Evolutionary conservation across 2,888 invertebrate genomes (phyloP).

Genomic region (Drosophila austrosaltans): DNA sequence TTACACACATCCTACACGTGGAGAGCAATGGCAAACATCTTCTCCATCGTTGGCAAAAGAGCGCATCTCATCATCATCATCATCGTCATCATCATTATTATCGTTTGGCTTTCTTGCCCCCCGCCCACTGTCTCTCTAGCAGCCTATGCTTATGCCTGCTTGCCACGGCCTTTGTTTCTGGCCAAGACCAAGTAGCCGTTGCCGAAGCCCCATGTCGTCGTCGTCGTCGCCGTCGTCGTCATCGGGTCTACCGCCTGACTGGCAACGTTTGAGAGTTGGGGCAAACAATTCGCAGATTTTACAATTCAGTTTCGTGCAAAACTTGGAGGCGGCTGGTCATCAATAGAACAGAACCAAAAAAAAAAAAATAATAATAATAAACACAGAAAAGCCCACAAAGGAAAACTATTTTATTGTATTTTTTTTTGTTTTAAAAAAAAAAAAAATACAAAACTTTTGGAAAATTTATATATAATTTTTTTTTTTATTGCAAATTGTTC

Average conservation of each 20-base stretch:
- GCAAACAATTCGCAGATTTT: slow-evolving; percentile 69
- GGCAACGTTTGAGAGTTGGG: slow-evolving; percentile 37
- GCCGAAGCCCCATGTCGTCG: slow-evolving; percentile 21
- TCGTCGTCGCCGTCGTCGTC: slow-evolving; percentile 24
- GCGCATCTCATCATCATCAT: slow-evolving; percentile 20
- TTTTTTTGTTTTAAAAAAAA: neutral
- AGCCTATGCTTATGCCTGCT: neutral
- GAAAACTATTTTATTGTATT: slow-evolving; percentile 25
- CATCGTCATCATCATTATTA: slow-evolving; percentile 14
- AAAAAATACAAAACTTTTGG: neutral
- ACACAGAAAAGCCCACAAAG: slow-evolving; percentile 28
- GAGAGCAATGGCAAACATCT: slow-evolving; percentile 40
- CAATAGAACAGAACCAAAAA: slow-evolving; percentile 31
- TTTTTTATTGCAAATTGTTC: slow-evolving; percentile 1
- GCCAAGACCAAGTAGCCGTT: slow-evolving; percentile 17
- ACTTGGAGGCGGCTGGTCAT: slow-evolving; percentile 76
- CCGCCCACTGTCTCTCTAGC: neutral
- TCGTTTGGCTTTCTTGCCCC: slow-evolving; percentile 2
- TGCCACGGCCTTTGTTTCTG: slow-evolving; percentile 22
- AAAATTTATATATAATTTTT: neutral
- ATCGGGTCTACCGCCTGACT: slow-evolving; percentile 21
- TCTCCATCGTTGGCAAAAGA: slow-evolving; percentile 24
- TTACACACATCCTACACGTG: slow-evolving; percentile 39
- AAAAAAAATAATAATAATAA: slow-evolving; percentile 35
- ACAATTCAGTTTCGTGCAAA: slow-evolving; percentile 79